Evolutionary conservation across 2,888 invertebrate species (phyloP).

Genomic region (Gasteruption jaculator): DNA sequence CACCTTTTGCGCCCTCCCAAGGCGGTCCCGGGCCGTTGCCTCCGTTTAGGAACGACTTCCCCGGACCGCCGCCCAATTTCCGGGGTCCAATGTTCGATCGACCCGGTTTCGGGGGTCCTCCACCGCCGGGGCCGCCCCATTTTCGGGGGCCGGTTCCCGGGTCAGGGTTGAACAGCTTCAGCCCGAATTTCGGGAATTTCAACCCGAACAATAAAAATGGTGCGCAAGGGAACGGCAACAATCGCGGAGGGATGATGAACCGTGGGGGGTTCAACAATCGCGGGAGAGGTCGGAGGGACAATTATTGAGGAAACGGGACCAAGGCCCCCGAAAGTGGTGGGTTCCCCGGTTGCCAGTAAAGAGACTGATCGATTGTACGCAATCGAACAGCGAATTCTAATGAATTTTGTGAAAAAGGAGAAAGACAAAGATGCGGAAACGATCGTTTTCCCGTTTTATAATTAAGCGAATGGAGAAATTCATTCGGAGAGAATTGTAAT

Average conservation of each 20-base stretch:
- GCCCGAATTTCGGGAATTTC: slow-evolving; percentile 32
- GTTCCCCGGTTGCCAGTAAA: too few species aligned
- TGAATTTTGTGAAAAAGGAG: too few species aligned
- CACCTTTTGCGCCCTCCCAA: slow-evolving; percentile 37
- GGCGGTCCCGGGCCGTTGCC: slow-evolving; percentile 27
- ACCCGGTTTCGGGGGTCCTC: slow-evolving; percentile 38
- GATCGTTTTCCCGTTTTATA: too few species aligned
- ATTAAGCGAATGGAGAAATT: too few species aligned
- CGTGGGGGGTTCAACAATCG: slow-evolving; percentile 36
- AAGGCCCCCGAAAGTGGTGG: too few species aligned
- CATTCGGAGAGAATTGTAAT: too few species aligned
- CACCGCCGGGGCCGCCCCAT: too few species aligned
- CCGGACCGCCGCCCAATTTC: slow-evolving; percentile 40
- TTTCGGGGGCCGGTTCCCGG: slow-evolving; percentile 38
- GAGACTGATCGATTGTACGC: too few species aligned
- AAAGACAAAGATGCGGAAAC: too few species aligned
- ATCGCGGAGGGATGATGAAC: slow-evolving; percentile 30
- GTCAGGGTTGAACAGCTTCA: slow-evolving; percentile 28
- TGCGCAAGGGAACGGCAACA: too few species aligned
- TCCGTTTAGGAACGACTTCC: slow-evolving; percentile 35
- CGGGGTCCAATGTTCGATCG: slow-evolving; percentile 44
- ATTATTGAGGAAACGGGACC: too few species aligned
- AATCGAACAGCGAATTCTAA: too few species aligned
- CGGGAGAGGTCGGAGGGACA: slow-evolving; percentile 40
- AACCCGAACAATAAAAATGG: slow-evolving; percentile 33